Conservation (phyloP, 1,140 invertebrate genomes). For the Drosophila sturtevanti region DNA sequence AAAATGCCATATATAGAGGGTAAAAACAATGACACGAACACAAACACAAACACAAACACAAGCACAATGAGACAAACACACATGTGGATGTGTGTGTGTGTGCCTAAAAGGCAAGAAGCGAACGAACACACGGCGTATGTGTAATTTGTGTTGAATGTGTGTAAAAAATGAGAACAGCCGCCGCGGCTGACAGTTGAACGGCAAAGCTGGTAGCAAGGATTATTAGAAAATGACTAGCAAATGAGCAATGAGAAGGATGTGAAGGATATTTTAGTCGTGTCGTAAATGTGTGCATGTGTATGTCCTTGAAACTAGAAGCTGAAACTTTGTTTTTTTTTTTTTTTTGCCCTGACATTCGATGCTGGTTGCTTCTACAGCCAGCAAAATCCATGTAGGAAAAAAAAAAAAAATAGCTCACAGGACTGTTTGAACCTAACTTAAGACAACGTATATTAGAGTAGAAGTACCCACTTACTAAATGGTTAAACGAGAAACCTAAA, state of each 20-base stretch:
- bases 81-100: background rate
- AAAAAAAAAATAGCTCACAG: slow-evolving; percentile 17
- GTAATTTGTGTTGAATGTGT: slow-evolving; percentile 31
- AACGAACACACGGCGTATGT: slow-evolving; percentile 48
- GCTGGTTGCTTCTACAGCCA: background rate
- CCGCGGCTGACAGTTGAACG: slow-evolving; percentile 28
- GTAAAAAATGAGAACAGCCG: slow-evolving; percentile 61
- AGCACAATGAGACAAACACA: background rate
- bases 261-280: slow-evolving; percentile 24
- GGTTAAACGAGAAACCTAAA: background rate
- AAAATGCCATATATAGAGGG: slow-evolving; percentile 29
- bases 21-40: slow-evolving; percentile 34
- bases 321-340: slow-evolving; percentile 27
- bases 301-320: slow-evolving; percentile 52
- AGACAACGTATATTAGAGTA: slow-evolving; percentile 51
- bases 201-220: slow-evolving; percentile 44
- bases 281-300: background rate
- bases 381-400: slow-evolving; percentile 12
- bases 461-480: slow-evolving; percentile 13
- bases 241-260: background rate
- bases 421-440: slow-evolving; percentile 56
- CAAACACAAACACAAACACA: background rate
- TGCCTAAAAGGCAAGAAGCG: background rate
- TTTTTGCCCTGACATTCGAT: slow-evolving; percentile 28
- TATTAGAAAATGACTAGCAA: slow-evolving; percentile 51